Base-by-base conservation (phyloP, 2,888 invertebrate genomes). In the Agrypnus murinus region DNA sequence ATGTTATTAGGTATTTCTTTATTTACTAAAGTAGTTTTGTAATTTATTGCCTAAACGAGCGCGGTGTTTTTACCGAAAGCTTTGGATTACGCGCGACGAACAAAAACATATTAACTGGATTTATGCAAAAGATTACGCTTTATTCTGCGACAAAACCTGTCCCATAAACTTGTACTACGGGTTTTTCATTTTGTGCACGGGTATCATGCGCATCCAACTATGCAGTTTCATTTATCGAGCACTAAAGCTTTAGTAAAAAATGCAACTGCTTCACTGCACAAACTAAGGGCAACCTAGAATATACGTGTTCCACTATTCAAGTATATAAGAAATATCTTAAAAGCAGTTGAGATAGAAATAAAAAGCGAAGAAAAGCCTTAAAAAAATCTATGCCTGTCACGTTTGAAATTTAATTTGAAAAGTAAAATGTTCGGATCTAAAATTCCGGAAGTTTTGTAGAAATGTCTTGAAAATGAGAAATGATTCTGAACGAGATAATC, bases 401-500 rank as follows among this genome's bases (percentile, higher is more conserved):
- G 77, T 74, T 74, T 65, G 64, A 76, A 77, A 76, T 77, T 77
- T 74, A 77, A 77, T 77, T 77, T 74, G 73, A 74, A 72, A 74
- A 75, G 75, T 76, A 72, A 75, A 77, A 76, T 73, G 74, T 71
- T 70, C 70, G 66, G 72, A 76, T 75, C 73, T 75, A 71, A 76
- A 77, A 75, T 77, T 76, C 76, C 72, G 73, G 74, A 75, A 76
- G 76, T 76, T 75, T 75, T 55, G 72, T 71, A 74, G 48, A 46
- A 69, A 75, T 74, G 76, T 76, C 76, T 76, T 75, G 72, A 72
- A 76, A 75, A 78, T 78, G 78, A 78, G 77, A 77, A 77, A 78
- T 77, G 77, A 77, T 75, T 77, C 74, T 69, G 73, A 74, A 77
- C 76, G 78, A 78, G 77, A 78, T 77, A 78, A 77, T 78, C 77